phyloP scores from a whole-genome alignment of 2,888 invertebrate species.

The Cepaea hortensis region DNA sequence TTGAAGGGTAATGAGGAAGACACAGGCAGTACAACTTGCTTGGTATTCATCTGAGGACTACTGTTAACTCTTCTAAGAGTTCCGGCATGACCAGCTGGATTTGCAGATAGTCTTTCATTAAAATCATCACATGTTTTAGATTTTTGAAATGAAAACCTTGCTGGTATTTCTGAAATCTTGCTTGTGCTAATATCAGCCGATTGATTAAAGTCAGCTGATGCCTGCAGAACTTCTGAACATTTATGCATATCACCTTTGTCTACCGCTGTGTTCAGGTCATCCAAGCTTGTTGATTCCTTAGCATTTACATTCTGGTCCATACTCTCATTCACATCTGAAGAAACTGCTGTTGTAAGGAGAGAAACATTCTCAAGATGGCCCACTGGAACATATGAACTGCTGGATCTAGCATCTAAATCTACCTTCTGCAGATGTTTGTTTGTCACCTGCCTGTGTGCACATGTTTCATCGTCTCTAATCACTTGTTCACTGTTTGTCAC shows the following conservation, averaged over 20 bases:
- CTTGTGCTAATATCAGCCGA: neutral
- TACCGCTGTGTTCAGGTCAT: neutral
- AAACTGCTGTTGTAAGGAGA: neutral
- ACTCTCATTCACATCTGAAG: constrained; percentile 37
- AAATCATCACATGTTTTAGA: constrained; percentile 46
- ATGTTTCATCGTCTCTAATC: neutral
- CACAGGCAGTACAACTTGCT: neutral
- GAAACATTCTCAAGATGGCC: neutral
- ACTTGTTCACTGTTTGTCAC: too few relatives aligned
- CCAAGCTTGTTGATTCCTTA: constrained; percentile 28
- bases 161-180: neutral
- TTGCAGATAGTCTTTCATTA: neutral
- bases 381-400: neutral
- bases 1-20: neutral
- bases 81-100: neutral
- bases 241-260: neutral
- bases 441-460: neutral
- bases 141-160: constrained; percentile 32
- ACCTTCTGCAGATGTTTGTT: too few relatives aligned
- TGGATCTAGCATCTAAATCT: constrained; percentile 2
- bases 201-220: neutral
- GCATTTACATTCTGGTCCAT: constrained; percentile 39
- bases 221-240: neutral
- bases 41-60: constrained; percentile 40
- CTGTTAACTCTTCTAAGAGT: constrained; percentile 37